Evolutionary conservation across 1,140 invertebrate species (phyloP).

Genomic region (Leptopilina boulardi): DNA sequence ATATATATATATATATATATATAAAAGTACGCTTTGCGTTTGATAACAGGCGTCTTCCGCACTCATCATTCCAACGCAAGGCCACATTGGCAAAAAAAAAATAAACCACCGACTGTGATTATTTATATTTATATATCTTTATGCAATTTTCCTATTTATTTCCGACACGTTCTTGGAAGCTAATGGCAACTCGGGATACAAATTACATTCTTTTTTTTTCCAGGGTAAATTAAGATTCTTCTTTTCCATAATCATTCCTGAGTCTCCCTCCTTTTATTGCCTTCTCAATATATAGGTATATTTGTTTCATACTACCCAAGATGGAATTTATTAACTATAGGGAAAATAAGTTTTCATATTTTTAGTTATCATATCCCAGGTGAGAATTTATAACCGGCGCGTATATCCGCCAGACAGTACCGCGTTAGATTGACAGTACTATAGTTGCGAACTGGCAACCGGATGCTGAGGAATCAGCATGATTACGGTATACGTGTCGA

Average conservation of each 20-base stretch:
- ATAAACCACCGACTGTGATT: slow-evolving; percentile 44
- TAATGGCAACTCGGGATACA: slow-evolving; percentile 22
- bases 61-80: slow-evolving; percentile 46
- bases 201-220: slow-evolving; percentile 3
- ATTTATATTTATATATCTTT: slow-evolving; percentile 47
- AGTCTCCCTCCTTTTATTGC: neutral
- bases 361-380: too few species aligned
- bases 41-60: slow-evolving; percentile 40
- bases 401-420: neutral
- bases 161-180: slow-evolving; percentile 39
- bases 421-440: too few species aligned
- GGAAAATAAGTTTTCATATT: too few species aligned
- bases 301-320: neutral
- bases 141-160: slow-evolving; percentile 45
- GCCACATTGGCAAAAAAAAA: slow-evolving; percentile 44
- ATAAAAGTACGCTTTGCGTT: slow-evolving; percentile 41
- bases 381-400: neutral
- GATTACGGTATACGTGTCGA: too few species aligned
- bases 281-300: neutral
- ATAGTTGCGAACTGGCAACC: too few species aligned
- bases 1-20: too few species aligned
- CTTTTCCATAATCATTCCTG: neutral
- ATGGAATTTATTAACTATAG: neutral
- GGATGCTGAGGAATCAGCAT: too few species aligned
- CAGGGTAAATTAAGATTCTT: slow-evolving; percentile 1